Conservation (phyloP, 2,113 vertebrate species). For the Chloebia gouldiae region DNA sequence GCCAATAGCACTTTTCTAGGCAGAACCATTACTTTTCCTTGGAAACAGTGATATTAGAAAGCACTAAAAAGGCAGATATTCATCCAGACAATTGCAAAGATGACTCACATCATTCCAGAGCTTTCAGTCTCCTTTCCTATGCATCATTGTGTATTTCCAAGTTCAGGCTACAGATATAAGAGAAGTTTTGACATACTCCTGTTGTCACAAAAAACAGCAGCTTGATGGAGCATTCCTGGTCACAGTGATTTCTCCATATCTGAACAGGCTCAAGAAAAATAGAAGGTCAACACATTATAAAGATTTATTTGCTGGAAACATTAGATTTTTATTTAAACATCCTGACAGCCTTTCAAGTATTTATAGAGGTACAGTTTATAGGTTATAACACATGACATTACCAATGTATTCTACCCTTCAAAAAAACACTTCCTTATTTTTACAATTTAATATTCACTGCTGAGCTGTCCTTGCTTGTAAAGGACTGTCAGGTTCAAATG, state of each 20-base stretch:
- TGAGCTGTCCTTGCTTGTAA: slow-evolving; percentile 29
- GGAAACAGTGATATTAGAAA: background rate
- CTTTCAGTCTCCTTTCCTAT: background rate
- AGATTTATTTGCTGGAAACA: background rate
- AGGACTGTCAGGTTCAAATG: slow-evolving; percentile 38
- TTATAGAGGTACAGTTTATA: background rate
- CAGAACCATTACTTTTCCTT: background rate
- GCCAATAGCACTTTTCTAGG: background rate
- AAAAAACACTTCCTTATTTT: slow-evolving; percentile 10
- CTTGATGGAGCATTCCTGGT: background rate
- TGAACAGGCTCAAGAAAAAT: background rate
- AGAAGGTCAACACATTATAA: background rate
- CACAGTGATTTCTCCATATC: background rate
- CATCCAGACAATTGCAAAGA: background rate
- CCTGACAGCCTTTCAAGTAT: slow-evolving; percentile 1
- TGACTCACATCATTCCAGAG: background rate
- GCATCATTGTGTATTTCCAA: background rate
- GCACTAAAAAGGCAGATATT: background rate
- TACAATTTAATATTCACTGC: slow-evolving; percentile 40
- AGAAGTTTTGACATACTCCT: background rate
- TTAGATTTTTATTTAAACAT: slow-evolving; percentile 15
- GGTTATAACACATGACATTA: slow-evolving; percentile 4
- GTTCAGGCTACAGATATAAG: background rate
- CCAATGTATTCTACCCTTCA: background rate
- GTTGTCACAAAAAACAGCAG: background rate